Conservation (phyloP, 2,113 vertebrate genomes). For the Tragelaphus strepsiceros region DNA sequence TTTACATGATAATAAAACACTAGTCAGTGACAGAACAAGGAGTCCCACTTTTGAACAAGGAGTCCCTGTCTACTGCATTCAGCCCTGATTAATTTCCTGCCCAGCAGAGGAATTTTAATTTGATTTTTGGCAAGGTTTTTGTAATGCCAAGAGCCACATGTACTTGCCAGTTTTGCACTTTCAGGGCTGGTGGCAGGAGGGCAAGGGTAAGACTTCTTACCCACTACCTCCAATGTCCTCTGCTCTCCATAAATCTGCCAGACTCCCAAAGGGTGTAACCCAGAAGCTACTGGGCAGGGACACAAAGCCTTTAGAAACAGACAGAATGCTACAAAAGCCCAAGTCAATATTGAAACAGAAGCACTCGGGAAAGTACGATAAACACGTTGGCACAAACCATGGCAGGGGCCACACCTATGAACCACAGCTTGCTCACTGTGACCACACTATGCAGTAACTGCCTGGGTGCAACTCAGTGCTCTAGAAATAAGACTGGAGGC, state of each 20-base stretch:
- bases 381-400: accelerated
- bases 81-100: slow-evolving; percentile 42
- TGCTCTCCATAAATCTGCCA: neutral
- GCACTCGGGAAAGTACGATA: neutral
- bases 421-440: too few species aligned
- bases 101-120: slow-evolving; percentile 39
- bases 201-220: neutral
- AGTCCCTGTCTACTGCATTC: neutral
- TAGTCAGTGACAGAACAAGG: neutral
- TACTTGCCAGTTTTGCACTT: neutral
- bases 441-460: neutral
- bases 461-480: neutral
- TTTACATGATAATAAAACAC: slow-evolving; percentile 16
- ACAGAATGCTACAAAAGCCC: neutral
- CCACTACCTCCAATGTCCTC: accelerated
- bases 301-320: neutral
- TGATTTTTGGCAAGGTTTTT: neutral
- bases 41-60: neutral
- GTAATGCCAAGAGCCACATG: neutral
- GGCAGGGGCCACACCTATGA: neutral
- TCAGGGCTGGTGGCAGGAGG: neutral
- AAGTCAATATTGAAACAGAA: neutral
- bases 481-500: neutral
- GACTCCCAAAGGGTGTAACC: neutral
- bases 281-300: neutral